Base-by-base conservation (phyloP, 1,140 invertebrate genomes). In the Homarus americanus region DNA sequence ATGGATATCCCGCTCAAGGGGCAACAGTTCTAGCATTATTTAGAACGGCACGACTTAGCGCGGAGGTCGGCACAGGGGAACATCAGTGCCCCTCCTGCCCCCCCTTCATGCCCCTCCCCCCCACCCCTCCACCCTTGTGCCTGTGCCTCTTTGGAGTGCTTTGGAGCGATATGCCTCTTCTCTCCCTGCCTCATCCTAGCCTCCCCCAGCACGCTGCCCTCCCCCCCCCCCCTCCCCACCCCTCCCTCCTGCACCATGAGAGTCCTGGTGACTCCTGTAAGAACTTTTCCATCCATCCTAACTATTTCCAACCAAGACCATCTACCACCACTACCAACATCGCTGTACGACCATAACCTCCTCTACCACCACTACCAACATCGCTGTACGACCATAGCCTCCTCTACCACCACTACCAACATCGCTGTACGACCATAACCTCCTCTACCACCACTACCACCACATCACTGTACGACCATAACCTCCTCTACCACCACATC, bases 261-360 rank as follows among this genome's bases (percentile, higher is more conserved):
- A n/a, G 28, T 66, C 63, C n/a, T 66, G 63, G 20, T 66, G 63
- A 32, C 24, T n/a, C 24, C 10, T 66, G 73, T 36, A 24, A 38
- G 20, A 76, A 15, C 28, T 38, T 76, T 10, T 28, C 75, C n/a
- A 9, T 40, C 12, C 15, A 10, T 36, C 41, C 24, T 44, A 5
- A 17, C 24, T n/a, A 79, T 36, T 17, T 58, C 53, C 53, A 58
- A 5, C 53, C 53, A 58, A 10, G 38, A 44, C 76, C 76, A 40
- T 49, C 80, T 1, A 10, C 79, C 7, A 83, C 53, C 80, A 66
- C 49, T 34, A 75, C 83, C 66, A 53, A 17, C 32, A 12, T 41
- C 38, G 32, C 66, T 38, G 40, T 72, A 84, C 80, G 41, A 82
- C 80, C 53, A 82, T 53, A 24, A 69, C 53, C 79, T 34, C 40